phyloP scores from a whole-genome alignment of 2,888 invertebrate genomes.

The Habroteleia sp. region DNA sequence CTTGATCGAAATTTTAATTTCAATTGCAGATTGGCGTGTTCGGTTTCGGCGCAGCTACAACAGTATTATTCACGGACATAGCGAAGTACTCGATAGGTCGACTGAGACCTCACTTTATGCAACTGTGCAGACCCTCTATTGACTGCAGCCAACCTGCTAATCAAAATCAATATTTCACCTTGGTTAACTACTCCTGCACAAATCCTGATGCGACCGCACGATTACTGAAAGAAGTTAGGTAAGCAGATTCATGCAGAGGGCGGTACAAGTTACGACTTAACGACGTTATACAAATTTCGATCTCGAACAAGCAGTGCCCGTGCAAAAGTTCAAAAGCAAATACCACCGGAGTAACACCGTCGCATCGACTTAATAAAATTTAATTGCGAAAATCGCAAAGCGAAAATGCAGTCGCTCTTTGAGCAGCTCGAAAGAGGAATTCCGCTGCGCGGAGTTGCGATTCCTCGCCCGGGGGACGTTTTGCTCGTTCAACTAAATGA shows the following conservation, averaged over 20 bases:
- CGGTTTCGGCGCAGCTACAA: slow-evolving; percentile 92
- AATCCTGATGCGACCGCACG: slow-evolving; percentile 19
- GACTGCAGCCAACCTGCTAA: slow-evolving; percentile 84
- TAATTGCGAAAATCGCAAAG: slow-evolving; percentile 10
- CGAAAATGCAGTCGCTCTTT: background rate
- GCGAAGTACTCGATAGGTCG: slow-evolving; percentile 97
- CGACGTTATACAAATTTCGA: no score
- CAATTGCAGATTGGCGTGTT: slow-evolving; percentile 89
- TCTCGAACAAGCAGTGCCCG: no score
- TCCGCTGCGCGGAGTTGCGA: slow-evolving; percentile 27
- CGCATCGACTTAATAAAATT: slow-evolving; percentile 2
- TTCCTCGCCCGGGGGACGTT: slow-evolving; percentile 15
- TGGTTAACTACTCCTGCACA: slow-evolving; percentile 84
- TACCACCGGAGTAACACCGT: background rate
- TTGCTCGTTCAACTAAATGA: slow-evolving; percentile 20
- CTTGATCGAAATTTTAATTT: no score
- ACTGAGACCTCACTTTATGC: slow-evolving; percentile 96
- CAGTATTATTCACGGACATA: slow-evolving; percentile 94
- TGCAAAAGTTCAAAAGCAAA: background rate
- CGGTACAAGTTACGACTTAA: no score
- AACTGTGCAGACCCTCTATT: slow-evolving; percentile 90
- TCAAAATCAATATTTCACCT: slow-evolving; percentile 85
- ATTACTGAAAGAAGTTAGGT: slow-evolving; percentile 87
- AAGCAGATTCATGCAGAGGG: no score
- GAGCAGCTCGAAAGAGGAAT: slow-evolving; percentile 25